Conservation (phyloP, 2,113 vertebrate species). For the Colaptes auratus region DNA sequence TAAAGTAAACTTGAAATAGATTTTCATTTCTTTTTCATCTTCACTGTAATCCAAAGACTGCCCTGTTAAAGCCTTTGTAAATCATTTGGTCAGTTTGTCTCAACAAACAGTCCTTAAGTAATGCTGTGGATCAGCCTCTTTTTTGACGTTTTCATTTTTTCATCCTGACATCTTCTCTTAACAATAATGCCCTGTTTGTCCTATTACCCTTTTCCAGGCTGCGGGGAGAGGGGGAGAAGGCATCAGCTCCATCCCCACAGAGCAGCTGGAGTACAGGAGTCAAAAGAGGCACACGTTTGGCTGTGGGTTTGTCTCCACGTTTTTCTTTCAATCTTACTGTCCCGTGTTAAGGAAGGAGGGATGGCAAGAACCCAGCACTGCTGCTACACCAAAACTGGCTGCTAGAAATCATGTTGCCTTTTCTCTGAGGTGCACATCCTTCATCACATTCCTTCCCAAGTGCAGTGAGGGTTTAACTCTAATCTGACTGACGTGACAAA, state of each 20-base stretch:
- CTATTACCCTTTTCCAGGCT: conserved; percentile 71
- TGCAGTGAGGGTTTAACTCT: not conserved
- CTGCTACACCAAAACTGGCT: not conserved
- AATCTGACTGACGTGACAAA: not conserved
- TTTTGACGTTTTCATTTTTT: conserved; percentile 81
- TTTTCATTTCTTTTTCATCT: conserved; percentile 81
- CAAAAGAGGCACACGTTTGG: not conserved
- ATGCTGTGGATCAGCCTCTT: conserved; percentile 75
- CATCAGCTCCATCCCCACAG: not conserved
- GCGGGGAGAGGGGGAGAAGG: not conserved
- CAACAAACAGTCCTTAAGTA: conserved; percentile 77
- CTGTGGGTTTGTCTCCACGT: not conserved
- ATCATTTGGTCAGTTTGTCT: conserved; percentile 79
- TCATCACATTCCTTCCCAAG: not conserved
- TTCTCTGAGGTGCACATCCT: not conserved
- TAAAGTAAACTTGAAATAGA: conserved; percentile 76
- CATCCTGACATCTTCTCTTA: conserved; percentile 77
- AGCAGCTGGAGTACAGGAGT: conserved; percentile 24
- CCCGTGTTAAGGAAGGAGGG: not conserved
- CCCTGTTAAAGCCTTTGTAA: conserved; percentile 78
- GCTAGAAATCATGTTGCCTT: not conserved
- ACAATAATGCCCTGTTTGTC: conserved; percentile 74
- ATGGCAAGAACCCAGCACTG: not conserved
- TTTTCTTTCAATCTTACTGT: not conserved
- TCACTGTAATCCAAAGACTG: conserved; percentile 74